phyloP scores from a whole-genome alignment of 2,113 vertebrate genomes.

The Thunnus thynnus region DNA sequence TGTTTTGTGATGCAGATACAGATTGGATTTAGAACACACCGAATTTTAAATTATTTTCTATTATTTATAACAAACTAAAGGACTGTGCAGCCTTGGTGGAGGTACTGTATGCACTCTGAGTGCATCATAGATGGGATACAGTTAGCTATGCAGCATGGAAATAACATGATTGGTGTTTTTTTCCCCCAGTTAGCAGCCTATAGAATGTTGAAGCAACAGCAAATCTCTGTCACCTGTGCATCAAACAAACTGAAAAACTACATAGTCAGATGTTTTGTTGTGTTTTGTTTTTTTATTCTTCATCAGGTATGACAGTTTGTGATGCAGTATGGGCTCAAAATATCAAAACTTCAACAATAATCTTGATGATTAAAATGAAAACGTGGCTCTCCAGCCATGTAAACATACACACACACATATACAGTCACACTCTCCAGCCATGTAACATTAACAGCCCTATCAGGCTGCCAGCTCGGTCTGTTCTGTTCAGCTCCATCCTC shows the following conservation, averaged over 20 bases:
- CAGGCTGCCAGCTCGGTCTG: constrained; percentile 49
- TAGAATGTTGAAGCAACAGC: neutral
- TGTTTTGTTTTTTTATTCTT: neutral
- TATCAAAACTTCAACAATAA: too few species aligned
- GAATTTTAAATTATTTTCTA: too few species aligned
- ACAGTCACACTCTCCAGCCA: constrained; percentile 2
- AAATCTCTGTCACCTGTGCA: neutral
- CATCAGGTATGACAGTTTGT: neutral
- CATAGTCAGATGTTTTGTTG: too few species aligned
- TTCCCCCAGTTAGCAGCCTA: neutral
- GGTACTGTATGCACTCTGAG: too few species aligned
- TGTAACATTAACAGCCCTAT: constrained; percentile 50
- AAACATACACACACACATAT: neutral
- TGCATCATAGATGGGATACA: too few species aligned
- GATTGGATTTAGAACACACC: too few species aligned
- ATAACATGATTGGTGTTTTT: too few species aligned
- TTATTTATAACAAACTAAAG: too few species aligned
- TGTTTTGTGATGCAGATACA: neutral
- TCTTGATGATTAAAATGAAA: too few species aligned
- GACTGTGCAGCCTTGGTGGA: too few species aligned
- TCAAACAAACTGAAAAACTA: neutral
- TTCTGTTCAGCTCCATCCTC: constrained; percentile 54
- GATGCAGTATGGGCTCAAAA: neutral
- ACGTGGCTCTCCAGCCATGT: neutral
- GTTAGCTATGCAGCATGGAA: too few species aligned